Conservation (phyloP, 2,113 vertebrate genomes). For the Mobula hypostoma region DNA sequence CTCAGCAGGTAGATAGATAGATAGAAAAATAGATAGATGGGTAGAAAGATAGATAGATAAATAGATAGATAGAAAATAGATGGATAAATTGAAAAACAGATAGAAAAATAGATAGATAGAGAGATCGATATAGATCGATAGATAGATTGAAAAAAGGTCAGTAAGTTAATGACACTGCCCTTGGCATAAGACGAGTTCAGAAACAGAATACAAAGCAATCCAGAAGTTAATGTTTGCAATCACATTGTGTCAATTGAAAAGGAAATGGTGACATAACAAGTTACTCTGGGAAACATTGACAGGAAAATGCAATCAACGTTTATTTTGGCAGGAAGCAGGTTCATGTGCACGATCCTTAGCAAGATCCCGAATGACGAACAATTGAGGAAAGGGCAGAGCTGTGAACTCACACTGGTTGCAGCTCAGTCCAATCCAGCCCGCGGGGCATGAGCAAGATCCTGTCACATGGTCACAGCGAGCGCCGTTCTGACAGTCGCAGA, state of each 20-base stretch:
- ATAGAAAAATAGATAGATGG: too few species aligned
- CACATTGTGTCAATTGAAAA: not conserved
- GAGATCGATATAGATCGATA: too few species aligned
- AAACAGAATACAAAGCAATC: too few species aligned
- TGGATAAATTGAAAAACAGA: too few species aligned
- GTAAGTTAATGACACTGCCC: not conserved
- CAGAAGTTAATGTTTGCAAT: too few species aligned
- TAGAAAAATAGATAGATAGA: too few species aligned
- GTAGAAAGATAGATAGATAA: too few species aligned
- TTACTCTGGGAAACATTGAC: too few species aligned
- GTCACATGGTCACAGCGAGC: conserved; percentile 61
- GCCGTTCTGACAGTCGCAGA: conserved; percentile 70
- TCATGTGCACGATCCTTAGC: not conserved
- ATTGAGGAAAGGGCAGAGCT: not conserved
- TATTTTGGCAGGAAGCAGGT: not conserved
- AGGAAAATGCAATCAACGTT: too few species aligned
- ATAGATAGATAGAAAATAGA: too few species aligned
- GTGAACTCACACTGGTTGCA: conserved; percentile 68
- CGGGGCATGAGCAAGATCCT: conserved; percentile 65
- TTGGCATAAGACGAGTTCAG: not conserved
- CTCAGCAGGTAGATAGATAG: too few species aligned
- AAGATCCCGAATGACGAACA: not conserved
- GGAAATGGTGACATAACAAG: not conserved
- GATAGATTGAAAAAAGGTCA: not conserved
- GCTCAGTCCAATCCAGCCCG: conserved; percentile 65